These are phyloP conservation scores for Anagrus nilaparvatae DNA, from an alignment of 1,140 invertebrate genomes.

Conservation along the genomic window DNA sequence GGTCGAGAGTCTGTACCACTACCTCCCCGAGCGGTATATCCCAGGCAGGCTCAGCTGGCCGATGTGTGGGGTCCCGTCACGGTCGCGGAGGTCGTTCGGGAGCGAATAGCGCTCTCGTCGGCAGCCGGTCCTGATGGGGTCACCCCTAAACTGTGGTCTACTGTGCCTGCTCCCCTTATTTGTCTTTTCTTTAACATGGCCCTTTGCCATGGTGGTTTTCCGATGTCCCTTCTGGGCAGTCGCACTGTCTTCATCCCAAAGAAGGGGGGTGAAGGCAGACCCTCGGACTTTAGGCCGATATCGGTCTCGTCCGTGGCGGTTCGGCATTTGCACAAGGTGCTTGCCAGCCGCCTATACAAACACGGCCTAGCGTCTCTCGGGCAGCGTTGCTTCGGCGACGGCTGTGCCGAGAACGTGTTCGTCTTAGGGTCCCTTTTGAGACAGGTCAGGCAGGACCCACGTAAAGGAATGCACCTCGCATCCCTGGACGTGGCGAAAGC, in stretches of 20 bases:
- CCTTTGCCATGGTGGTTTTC: conserved; percentile 7
- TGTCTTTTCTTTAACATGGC: conserved; percentile 3
- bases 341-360: conserved; percentile 16
- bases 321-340: conserved; percentile 24
- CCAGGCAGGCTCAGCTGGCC: too few species aligned
- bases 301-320: conserved; percentile 29
- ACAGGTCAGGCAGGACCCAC: too few species aligned
- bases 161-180: neutral
- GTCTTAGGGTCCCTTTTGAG: too few species aligned
- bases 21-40: too few species aligned
- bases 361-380: conserved; percentile 2
- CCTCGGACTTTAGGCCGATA: conserved; percentile 28
- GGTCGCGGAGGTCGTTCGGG: neutral
- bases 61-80: neutral
- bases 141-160: conserved; percentile 5
- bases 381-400: too few species aligned
- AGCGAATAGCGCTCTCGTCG: neutral
- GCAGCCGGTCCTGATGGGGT: conserved; percentile 14
- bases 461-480: conserved; percentile 15
- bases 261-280: conserved; percentile 18
- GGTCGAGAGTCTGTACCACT: neutral
- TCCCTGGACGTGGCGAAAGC: conserved; percentile 18
- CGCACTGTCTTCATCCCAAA: too few species aligned
- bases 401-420: too few species aligned
- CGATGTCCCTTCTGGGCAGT: too few species aligned